Conservation (phyloP, 30 jellyfish, hydroid and myxozoan species). For the Aurelia sp. region DNA sequence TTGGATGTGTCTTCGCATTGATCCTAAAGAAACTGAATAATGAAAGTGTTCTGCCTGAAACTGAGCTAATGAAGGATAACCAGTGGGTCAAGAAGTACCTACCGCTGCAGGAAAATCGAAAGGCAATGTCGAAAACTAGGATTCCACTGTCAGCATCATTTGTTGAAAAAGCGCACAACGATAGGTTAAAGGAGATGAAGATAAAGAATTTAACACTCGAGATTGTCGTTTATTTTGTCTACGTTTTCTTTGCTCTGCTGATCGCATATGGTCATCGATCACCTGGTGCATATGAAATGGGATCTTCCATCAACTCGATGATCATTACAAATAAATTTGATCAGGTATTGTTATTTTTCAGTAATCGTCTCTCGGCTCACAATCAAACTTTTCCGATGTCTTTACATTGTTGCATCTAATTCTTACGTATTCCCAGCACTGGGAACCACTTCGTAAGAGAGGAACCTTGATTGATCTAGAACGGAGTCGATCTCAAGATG, state of each 20-base stretch:
- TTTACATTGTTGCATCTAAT: too few relatives aligned
- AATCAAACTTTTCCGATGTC: too few relatives aligned
- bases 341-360: slow-evolving; percentile 33
- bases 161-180: slow-evolving; percentile 41
- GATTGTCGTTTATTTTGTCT: slow-evolving; percentile 44
- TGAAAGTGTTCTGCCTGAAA: slow-evolving; percentile 57
- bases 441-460: too few relatives aligned
- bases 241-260: slow-evolving; percentile 63
- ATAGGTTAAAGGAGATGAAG: slow-evolving; percentile 47
- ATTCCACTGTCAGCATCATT: slow-evolving; percentile 46
- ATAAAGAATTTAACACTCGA: slow-evolving; percentile 60
- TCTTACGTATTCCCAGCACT: too few relatives aligned
- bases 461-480: too few relatives aligned
- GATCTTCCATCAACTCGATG: slow-evolving; percentile 38
- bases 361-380: too few relatives aligned
- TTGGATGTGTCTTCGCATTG: slow-evolving; percentile 72
- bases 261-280: slow-evolving; percentile 93
- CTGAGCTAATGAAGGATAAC: slow-evolving; percentile 30
- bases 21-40: slow-evolving; percentile 61
- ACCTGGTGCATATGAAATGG: slow-evolving; percentile 76
- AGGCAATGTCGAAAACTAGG: slow-evolving; percentile 11
- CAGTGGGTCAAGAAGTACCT: slow-evolving; percentile 24
- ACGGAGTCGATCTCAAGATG: too few relatives aligned
- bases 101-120: slow-evolving; percentile 3
- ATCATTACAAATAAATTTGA: slow-evolving; percentile 69